These are phyloP conservation scores for Acanthosepion lycidas DNA, from an alignment of 2,888 invertebrate species.

Conservation along the genomic window DNA sequence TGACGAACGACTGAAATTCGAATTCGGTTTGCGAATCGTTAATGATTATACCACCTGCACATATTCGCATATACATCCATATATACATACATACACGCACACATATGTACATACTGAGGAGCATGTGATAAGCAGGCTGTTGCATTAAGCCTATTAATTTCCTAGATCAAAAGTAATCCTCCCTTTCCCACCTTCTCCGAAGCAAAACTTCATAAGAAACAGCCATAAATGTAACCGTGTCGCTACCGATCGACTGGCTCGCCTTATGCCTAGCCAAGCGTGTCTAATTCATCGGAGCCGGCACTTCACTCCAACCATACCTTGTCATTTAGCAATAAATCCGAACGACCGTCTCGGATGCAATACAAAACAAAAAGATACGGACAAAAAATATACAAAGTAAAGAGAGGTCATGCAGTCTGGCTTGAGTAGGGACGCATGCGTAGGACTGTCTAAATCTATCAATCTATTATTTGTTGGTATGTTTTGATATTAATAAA, in stretches of 20 bases:
- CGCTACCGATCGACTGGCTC: background rate
- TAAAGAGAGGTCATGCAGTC: background rate
- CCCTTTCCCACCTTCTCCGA: background rate
- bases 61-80: too few species aligned
- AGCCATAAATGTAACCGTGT: background rate
- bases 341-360: conserved; percentile 9
- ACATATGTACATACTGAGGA: background rate
- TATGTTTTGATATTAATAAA: too few species aligned
- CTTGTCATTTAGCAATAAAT: background rate
- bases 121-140: background rate
- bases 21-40: too few species aligned
- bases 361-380: background rate
- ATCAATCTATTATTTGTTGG: too few species aligned
- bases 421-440: background rate
- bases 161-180: background rate
- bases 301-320: background rate
- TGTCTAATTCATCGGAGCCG: background rate
- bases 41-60: too few species aligned
- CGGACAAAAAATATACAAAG: background rate
- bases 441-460: background rate
- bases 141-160: background rate
- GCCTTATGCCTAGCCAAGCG: background rate
- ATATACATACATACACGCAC: too few species aligned
- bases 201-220: background rate
- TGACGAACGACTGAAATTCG: too few species aligned